phyloP scores from a whole-genome alignment of 2,888 invertebrate genomes.

The Octodonta nipae region DNA sequence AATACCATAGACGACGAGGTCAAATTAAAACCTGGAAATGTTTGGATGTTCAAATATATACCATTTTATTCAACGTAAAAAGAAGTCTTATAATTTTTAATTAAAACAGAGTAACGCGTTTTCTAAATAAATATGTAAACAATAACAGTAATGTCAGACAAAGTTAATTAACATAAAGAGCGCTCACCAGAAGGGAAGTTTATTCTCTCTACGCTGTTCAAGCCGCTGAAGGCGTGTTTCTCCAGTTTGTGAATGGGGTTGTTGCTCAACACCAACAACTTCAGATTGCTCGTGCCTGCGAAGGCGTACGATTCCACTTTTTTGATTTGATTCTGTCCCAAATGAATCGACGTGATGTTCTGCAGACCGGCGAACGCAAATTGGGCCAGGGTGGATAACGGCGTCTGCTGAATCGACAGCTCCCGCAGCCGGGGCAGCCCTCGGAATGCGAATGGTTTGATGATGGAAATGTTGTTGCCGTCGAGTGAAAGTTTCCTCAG shows the following conservation, averaged over 20 bases:
- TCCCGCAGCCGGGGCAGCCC: slow-evolving; percentile 65
- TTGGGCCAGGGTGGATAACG: slow-evolving; percentile 63
- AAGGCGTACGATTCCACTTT: slow-evolving; percentile 61
- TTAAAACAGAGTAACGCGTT: too few relatives aligned
- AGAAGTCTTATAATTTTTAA: too few relatives aligned
- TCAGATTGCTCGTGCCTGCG: slow-evolving; percentile 73
- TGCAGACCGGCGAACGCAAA: slow-evolving; percentile 76
- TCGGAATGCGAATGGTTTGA: slow-evolving; percentile 76
- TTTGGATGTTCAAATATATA: too few relatives aligned
- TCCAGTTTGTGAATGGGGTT: slow-evolving; percentile 73
- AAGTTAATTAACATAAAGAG: neutral
- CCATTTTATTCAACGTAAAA: too few relatives aligned
- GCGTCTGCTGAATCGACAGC: slow-evolving; percentile 76
- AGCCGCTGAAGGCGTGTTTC: slow-evolving; percentile 69
- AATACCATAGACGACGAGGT: too few relatives aligned
- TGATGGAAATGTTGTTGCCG: slow-evolving; percentile 71
- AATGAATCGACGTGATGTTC: slow-evolving; percentile 59
- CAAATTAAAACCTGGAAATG: too few relatives aligned
- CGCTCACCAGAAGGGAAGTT: slow-evolving; percentile 53
- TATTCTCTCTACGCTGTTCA: slow-evolving; percentile 70
- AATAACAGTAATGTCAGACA: neutral
- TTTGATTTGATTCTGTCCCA: slow-evolving; percentile 44
- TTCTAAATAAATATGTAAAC: too few relatives aligned
- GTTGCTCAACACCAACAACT: slow-evolving; percentile 65
- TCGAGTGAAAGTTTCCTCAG: slow-evolving; percentile 72